A percentile compares a stretch with the other conserved stretches of the same genome.
Conservation (phyloP, 2,113 vertebrate species). For the Rhynchomys soricoides region DNA sequence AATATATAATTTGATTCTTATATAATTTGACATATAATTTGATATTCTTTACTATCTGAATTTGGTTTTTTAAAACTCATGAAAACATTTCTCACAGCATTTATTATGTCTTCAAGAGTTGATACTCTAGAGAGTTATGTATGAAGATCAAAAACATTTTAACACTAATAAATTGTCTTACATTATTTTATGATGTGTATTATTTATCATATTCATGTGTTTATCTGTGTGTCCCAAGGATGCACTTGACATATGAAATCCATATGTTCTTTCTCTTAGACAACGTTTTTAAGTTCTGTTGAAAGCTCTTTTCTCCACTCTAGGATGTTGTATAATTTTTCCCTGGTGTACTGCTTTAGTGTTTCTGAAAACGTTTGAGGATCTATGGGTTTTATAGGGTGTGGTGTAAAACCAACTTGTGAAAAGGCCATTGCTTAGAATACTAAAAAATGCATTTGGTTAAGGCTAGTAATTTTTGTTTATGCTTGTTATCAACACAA, state of each 20-base stretch:
- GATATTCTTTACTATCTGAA: background rate
- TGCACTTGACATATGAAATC: background rate
- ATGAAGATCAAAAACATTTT: background rate
- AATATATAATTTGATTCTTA: background rate
- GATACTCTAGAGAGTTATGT: background rate
- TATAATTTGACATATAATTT: background rate
- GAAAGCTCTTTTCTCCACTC: background rate
- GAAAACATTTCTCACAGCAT: background rate
- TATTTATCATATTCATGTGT: background rate
- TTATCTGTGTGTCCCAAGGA: background rate
- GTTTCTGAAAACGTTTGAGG: conserved; percentile 1
- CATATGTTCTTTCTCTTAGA: background rate
- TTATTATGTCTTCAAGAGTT: background rate
- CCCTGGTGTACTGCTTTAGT: conserved; percentile 8
- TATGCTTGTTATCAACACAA: conserved; percentile 9
- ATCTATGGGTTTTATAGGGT: background rate
- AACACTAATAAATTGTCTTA: background rate
- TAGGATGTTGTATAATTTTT: conserved; percentile 17
- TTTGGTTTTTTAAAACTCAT: background rate
- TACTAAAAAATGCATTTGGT: background rate
- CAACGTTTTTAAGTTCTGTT: background rate
- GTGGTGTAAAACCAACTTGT: background rate
- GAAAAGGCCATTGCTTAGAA: background rate
- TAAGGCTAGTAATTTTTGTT: background rate
- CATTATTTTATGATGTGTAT: too few species aligned